A percentile compares a stretch with the other conserved stretches of the same genome.
These are phyloP conservation scores for Eupithecia exiguata DNA, from an alignment of 2,888 invertebrate genomes.

Conservation along the genomic window DNA sequence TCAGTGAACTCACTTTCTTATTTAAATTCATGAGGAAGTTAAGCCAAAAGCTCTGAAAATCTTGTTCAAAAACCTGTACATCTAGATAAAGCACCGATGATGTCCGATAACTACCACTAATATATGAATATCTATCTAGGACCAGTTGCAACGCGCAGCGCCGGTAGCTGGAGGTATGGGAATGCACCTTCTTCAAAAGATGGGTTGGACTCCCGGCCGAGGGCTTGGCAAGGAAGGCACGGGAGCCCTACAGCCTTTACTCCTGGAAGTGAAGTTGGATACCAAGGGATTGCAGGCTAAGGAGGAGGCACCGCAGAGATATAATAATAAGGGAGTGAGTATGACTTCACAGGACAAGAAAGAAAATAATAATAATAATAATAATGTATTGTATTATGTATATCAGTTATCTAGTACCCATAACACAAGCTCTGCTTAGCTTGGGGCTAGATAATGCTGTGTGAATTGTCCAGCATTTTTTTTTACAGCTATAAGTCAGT, in stretches of 20 bases:
- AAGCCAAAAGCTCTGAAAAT: background rate
- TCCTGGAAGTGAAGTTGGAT: slow-evolving; percentile 97
- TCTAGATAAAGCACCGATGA: too few relatives aligned
- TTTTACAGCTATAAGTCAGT: too few relatives aligned
- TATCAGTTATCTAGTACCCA: too few relatives aligned
- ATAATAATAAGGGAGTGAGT: slow-evolving; percentile 66
- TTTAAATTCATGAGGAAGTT: background rate
- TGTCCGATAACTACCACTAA: too few relatives aligned
- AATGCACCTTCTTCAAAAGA: slow-evolving; percentile 97
- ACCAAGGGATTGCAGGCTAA: slow-evolving; percentile 93
- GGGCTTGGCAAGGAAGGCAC: slow-evolving; percentile 98
- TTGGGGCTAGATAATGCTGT: too few relatives aligned
- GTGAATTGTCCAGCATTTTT: too few relatives aligned
- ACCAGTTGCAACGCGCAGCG: slow-evolving; percentile 94
- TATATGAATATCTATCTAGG: slow-evolving; percentile 83
- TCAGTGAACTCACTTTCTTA: background rate
- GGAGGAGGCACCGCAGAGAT: slow-evolving; percentile 84
- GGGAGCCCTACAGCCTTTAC: slow-evolving; percentile 94
- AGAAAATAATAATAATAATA: too few relatives aligned
- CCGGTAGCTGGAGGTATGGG: slow-evolving; percentile 98
- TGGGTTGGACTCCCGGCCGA: slow-evolving; percentile 99
- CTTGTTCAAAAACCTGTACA: background rate
- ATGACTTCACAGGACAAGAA: background rate
- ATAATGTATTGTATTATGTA: too few relatives aligned
- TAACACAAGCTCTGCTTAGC: too few relatives aligned